Evolutionary conservation across 2,797 vertebrate genomes (phyloP).

Genomic region (Ptychadena robeensis): DNA sequence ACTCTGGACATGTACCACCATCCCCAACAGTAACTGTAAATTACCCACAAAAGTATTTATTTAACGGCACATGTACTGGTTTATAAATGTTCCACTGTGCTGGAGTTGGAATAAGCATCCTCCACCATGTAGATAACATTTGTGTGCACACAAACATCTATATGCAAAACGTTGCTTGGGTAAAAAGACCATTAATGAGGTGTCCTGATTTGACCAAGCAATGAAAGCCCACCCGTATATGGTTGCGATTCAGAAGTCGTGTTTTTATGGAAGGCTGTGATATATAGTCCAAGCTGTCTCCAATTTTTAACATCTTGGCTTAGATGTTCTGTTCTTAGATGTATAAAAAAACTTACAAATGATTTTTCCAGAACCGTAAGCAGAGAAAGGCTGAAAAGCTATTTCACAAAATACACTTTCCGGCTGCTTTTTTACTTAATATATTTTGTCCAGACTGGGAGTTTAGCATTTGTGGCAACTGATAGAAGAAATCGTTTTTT

Average conservation of each 20-base stretch:
- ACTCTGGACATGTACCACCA: too few species aligned
- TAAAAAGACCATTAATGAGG: background rate
- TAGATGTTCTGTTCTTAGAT: background rate
- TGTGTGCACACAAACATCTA: too few species aligned
- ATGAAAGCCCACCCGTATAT: background rate
- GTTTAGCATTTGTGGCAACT: conserved; percentile 36
- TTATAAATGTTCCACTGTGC: background rate
- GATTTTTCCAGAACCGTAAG: background rate
- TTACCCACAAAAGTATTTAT: too few species aligned
- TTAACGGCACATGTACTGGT: background rate
- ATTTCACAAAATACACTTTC: conserved; percentile 29
- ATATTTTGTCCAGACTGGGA: conserved; percentile 34
- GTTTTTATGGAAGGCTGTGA: background rate
- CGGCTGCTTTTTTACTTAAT: conserved; percentile 34
- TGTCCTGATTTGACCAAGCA: background rate
- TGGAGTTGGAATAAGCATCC: background rate
- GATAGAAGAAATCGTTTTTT: background rate
- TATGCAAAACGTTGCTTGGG: too few species aligned
- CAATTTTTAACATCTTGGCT: background rate
- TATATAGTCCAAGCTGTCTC: background rate
- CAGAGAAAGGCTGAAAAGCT: background rate
- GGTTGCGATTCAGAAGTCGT: background rate
- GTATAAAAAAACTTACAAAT: background rate
- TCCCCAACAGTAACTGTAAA: too few species aligned
- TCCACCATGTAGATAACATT: background rate